phyloP scores from a whole-genome alignment of 2,113 vertebrate genomes.

The human region GRCh38 chr4:13143501-13144000 shows the following conservation, averaged over 20 bases:
- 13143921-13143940: slow-evolving; percentile 65
- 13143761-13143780: not conserved
- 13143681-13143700: slow-evolving; percentile 80
- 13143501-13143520: slow-evolving; percentile 87
- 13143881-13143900: slow-evolving; percentile 79
- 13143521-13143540: slow-evolving; percentile 92
- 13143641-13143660: slow-evolving; percentile 83
- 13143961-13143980: slow-evolving; percentile 71
- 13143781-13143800: slow-evolving; percentile 61
- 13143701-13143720: slow-evolving; percentile 41
- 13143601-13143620: slow-evolving; percentile 85
- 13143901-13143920: slow-evolving; percentile 81
- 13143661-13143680: slow-evolving; percentile 84
- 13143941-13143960: slow-evolving; percentile 65
- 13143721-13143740: too few relatives aligned
- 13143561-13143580: slow-evolving; percentile 92
- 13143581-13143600: slow-evolving; percentile 89
- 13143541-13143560: slow-evolving; percentile 87
- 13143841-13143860: not conserved
- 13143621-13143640: slow-evolving; percentile 89
- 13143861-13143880: slow-evolving; percentile 79
- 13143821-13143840: not conserved
- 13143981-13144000: slow-evolving; percentile 54
- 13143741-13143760: not conserved
- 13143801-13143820: slow-evolving; percentile 53